Base-by-base conservation (phyloP, 2,888 invertebrate genomes). In the Cyaniris semiargus region DNA sequence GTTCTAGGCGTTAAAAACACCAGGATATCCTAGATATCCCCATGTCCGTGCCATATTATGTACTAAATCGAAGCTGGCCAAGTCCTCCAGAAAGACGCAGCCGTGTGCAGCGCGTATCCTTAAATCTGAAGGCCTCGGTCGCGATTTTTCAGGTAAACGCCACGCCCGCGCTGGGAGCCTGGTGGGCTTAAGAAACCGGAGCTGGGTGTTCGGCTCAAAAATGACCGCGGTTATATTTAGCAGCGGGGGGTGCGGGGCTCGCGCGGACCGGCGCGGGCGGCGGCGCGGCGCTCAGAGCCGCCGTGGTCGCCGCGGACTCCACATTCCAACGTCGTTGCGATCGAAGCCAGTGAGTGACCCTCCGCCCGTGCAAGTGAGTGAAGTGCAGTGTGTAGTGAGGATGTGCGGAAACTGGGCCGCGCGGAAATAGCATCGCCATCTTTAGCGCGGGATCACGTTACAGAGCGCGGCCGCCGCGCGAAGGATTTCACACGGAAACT, bases 241-340 rank as follows among this genome's bases (percentile, higher is more conserved):
- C 80, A 27, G 66, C 76, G 80, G 83, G 83, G 80, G 83, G 79
- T 78, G 79, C 81, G 83, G 84, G 83, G 82, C 77, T 81, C 76
- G 82, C 79, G 83, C 83, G 81, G 81, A 74, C 79, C 78, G 81
- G 82, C 82, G 81, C 81, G 82, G 81, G 78, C 78, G 79, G 80
- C 78, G 78, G 79, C 82, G 82, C 82, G 82, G 83, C 81, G 66
- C 84, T 84, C 95, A 95, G 95, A 95, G 95, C 95, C 95, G 95
- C 95, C 95, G 92, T 94, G 95, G 95, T 95, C 95, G 95, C 94
- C 94, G 95, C 95, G 95, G 95, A 95, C 95, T 95, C 95, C 95
- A 95, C 95, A 95, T 95, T 95, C 95, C 95, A 95, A 95, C 95
- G 94, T 91, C 91, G 93, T 90, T 91, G 92, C 89, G 89, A 90